phyloP scores from a whole-genome alignment of 2,797 vertebrate genomes.

The Labroides dimidiatus region DNA sequence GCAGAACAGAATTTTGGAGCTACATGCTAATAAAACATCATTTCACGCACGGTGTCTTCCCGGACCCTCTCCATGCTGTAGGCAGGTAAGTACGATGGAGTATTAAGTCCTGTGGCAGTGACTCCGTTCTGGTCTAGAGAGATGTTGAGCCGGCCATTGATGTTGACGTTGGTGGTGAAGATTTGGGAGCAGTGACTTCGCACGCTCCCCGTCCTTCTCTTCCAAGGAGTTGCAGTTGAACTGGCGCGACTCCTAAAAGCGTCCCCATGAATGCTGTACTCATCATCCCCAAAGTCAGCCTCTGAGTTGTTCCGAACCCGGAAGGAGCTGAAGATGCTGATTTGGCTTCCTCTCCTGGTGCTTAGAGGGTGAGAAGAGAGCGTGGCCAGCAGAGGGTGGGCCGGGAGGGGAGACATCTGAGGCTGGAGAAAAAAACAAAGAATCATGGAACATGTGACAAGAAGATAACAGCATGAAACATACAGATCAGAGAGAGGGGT shows the following conservation, averaged over 20 bases:
- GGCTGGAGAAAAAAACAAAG: slow-evolving; percentile 61
- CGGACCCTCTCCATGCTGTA: slow-evolving; percentile 88
- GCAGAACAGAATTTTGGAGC: not conserved
- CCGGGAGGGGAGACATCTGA: slow-evolving; percentile 76
- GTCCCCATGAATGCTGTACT: slow-evolving; percentile 89
- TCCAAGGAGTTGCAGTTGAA: slow-evolving; percentile 89
- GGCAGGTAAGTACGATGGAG: slow-evolving; percentile 78
- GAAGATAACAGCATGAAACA: not conserved
- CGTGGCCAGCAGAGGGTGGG: slow-evolving; percentile 82
- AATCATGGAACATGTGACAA: not conserved
- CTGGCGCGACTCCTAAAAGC: slow-evolving; percentile 87
- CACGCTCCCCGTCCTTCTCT: slow-evolving; percentile 87
- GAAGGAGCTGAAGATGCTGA: slow-evolving; percentile 84
- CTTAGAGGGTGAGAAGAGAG: slow-evolving; percentile 86
- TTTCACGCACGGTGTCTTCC: slow-evolving; percentile 74
- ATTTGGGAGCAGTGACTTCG: slow-evolving; percentile 88
- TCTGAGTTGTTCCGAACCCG: slow-evolving; percentile 80
- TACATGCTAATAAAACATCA: not conserved
- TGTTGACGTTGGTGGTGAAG: slow-evolving; percentile 76
- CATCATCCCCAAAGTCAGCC: slow-evolving; percentile 88
- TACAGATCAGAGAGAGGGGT: not conserved
- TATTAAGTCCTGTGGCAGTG: slow-evolving; percentile 79
- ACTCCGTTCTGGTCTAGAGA: slow-evolving; percentile 94
- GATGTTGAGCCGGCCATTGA: slow-evolving; percentile 89
- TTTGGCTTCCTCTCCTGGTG: slow-evolving; percentile 83